These are phyloP conservation scores for Argyresthia albistria DNA, from an alignment of 2,888 invertebrate species.

Conservation along the genomic window DNA sequence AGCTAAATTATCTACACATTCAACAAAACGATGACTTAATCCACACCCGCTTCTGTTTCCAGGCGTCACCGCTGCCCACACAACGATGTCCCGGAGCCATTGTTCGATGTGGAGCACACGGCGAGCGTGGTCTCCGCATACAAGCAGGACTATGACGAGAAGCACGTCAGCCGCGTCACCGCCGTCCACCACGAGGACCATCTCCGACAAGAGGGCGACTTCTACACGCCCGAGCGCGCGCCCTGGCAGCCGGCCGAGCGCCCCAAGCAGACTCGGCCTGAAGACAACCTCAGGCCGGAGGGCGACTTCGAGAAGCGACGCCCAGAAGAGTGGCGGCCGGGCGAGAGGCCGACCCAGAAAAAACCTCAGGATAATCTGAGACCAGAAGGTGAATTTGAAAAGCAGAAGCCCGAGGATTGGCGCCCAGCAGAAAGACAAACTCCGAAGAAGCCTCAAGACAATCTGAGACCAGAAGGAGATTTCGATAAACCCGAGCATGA, in stretches of 20 bases:
- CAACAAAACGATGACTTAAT: no score
- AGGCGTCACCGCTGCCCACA: slow-evolving; percentile 91
- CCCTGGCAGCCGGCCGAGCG: slow-evolving; percentile 72
- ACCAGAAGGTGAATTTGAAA: slow-evolving; percentile 71
- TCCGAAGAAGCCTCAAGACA: slow-evolving; percentile 58
- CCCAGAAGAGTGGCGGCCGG: slow-evolving; percentile 36
- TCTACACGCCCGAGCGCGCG: slow-evolving; percentile 65
- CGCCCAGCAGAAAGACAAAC: slow-evolving; percentile 60
- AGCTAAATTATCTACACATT: no score
- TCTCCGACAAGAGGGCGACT: slow-evolving; percentile 80
- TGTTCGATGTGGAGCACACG: slow-evolving; percentile 71
- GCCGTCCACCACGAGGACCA: slow-evolving; percentile 79
- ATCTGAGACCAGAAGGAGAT: slow-evolving; percentile 67
- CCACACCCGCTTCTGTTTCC: slow-evolving; percentile 24
- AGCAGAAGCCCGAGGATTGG: slow-evolving; percentile 49
- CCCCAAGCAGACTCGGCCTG: slow-evolving; percentile 63
- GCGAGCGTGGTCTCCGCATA: slow-evolving; percentile 74
- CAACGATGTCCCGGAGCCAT: slow-evolving; percentile 74
- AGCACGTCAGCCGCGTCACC: slow-evolving; percentile 73
- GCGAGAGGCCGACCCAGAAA: slow-evolving; percentile 33
- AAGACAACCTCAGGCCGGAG: slow-evolving; percentile 44
- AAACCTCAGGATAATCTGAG: slow-evolving; percentile 70
- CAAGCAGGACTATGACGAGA: slow-evolving; percentile 76
- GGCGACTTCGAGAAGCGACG: slow-evolving; percentile 41
- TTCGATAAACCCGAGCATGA: slow-evolving; percentile 42